phyloP scores from a whole-genome alignment of 1,140 invertebrate species.

The Pissodes strobi region DNA sequence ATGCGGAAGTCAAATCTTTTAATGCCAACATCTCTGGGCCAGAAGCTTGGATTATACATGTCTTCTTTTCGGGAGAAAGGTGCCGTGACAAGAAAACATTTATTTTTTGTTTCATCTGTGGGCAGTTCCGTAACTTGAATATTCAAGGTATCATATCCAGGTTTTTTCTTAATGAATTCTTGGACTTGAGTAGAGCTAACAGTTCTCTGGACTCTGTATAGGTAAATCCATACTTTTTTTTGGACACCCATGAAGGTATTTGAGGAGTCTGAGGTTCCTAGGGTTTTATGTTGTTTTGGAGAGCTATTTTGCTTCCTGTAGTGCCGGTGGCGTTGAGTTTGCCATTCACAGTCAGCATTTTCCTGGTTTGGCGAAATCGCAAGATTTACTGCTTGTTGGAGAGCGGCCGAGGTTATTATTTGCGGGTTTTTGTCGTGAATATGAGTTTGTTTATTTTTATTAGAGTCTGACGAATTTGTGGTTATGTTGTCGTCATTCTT shows the following conservation, averaged over 20 bases:
- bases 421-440: background rate
- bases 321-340: no score
- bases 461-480: background rate
- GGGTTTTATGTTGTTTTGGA: background rate
- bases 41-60: no score
- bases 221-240: no score
- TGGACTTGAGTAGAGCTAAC: no score
- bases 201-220: no score
- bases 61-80: no score
- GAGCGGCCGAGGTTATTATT: background rate
- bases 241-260: no score
- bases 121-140: constrained; percentile 1
- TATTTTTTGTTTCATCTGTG: constrained; percentile 1
- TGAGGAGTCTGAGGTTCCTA: background rate
- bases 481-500: no score
- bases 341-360: no score
- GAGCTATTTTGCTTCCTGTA: no score
- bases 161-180: background rate
- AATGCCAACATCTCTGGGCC: background rate
- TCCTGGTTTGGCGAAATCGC: no score
- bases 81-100: background rate
- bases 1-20: constrained; percentile 2
- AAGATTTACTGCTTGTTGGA: no score
- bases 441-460: background rate
- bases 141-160: background rate